Evolutionary conservation across 2,113 vertebrate genomes (phyloP).

Genomic region (Hassar affinis): DNA sequence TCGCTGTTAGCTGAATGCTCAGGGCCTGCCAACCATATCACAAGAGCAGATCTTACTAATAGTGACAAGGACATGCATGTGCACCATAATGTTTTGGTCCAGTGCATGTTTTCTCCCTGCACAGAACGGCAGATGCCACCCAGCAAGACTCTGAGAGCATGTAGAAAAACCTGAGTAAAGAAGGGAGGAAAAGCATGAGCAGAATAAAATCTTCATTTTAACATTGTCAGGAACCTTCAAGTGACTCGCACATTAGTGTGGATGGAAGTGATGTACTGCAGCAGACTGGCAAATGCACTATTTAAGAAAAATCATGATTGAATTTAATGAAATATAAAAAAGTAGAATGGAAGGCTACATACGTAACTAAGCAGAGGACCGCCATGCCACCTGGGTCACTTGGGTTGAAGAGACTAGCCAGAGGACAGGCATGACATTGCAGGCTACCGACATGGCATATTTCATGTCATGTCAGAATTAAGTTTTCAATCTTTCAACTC

Average conservation of each 20-base stretch:
- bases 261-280: neutral
- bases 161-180: neutral
- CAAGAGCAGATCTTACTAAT: neutral
- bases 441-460: no score
- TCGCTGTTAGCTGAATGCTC: neutral
- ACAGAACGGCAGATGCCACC: neutral
- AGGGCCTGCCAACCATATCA: neutral
- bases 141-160: neutral
- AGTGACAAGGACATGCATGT: neutral
- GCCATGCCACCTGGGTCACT: no score
- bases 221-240: neutral
- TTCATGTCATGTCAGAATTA: no score
- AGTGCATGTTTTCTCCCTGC: neutral
- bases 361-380: no score
- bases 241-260: neutral
- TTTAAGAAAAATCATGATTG: neutral
- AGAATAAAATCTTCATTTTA: no score
- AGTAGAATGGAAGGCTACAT: neutral
- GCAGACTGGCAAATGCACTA: neutral
- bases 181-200: no score
- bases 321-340: neutral
- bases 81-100: neutral
- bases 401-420: no score
- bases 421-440: no score
- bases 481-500: no score